These are phyloP conservation scores for Arnoldichthys spilopterus DNA, from an alignment of 2,797 vertebrate genomes.

Conservation along the genomic window DNA sequence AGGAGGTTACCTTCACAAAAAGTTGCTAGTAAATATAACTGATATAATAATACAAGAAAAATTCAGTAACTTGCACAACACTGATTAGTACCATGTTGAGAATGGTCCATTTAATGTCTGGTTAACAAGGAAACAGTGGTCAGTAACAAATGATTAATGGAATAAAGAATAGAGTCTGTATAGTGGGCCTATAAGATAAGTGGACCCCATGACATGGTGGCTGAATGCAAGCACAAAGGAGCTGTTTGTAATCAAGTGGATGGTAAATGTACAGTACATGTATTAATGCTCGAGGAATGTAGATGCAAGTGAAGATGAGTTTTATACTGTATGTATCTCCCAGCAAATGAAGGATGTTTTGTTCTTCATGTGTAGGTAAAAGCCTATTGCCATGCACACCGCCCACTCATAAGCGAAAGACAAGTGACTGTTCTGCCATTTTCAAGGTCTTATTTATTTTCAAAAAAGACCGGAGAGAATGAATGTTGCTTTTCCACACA, in stretches of 20 bases:
- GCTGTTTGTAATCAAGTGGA: background rate
- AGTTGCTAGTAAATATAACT: no score
- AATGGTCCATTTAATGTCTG: background rate
- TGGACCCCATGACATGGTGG: background rate
- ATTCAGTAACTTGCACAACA: no score
- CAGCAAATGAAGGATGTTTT: background rate
- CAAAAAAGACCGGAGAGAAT: background rate
- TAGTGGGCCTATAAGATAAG: background rate
- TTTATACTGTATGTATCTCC: background rate
- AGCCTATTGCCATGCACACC: background rate
- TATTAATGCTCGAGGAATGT: background rate
- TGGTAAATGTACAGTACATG: background rate
- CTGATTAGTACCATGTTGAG: background rate
- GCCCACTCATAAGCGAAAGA: background rate
- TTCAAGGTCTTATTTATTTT: background rate
- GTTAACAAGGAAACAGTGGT: no score
- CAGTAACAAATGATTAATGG: background rate
- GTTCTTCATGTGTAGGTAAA: slow-evolving; percentile 2
- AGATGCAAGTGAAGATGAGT: background rate
- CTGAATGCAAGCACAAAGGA: background rate
- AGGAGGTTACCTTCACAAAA: no score
- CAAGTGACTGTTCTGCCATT: slow-evolving; percentile 16
- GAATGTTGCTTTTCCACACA: background rate
- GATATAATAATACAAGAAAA: no score
- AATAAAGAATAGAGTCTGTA: background rate